Base-by-base conservation (phyloP, 1,140 invertebrate species). In the Agrypnia vestita region DNA sequence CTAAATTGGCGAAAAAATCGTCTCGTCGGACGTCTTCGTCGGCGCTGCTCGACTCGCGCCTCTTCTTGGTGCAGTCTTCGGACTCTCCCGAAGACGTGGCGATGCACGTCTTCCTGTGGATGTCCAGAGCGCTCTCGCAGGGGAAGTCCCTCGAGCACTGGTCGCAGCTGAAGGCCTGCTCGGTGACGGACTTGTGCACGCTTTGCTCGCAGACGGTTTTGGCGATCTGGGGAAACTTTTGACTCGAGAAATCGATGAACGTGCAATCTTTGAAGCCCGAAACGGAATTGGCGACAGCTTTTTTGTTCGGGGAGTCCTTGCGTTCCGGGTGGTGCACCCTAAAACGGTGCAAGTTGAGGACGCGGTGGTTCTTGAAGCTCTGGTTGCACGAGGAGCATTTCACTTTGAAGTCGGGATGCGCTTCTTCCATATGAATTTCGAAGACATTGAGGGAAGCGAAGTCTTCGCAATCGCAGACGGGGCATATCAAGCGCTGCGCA, bases 1-100 rank as follows among this genome's bases (percentile, higher is more conserved):
- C 93, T 12, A 97, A 88, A 43, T 94, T 92, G 0, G 94, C 93
- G 80, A 97, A 94, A 85, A 97, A 97, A 62, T 96, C 93, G 46
- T 94, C 93, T 56, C 95, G 91, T 13, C 90, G 88, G 1, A 92
- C 91, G 12, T 92, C 88, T 49, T 90, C 89, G 10, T 92, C 91
- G 15, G 84, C 89, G 81, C 17, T 76, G 25, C 46, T 75, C 10
- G 67, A 73, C 6, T 64, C 67, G 43, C 90, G 87, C 69, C 81
- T 64, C 12, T 77, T 80, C 12, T 46, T 19, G 43, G 79, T 74
- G n/a, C 25, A 71, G 56, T 84, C 69, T 77, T 86, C 86, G 12
- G 84, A 82, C 67, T 86, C 84, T 61, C 53, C 44, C n/a, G 82
- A 64, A 11, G 79, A 81, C 0, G 84, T 84, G 35, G 84, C 76